Conservation (phyloP, 2,888 invertebrate genomes). For the Pristionchus mayeri region DNA sequence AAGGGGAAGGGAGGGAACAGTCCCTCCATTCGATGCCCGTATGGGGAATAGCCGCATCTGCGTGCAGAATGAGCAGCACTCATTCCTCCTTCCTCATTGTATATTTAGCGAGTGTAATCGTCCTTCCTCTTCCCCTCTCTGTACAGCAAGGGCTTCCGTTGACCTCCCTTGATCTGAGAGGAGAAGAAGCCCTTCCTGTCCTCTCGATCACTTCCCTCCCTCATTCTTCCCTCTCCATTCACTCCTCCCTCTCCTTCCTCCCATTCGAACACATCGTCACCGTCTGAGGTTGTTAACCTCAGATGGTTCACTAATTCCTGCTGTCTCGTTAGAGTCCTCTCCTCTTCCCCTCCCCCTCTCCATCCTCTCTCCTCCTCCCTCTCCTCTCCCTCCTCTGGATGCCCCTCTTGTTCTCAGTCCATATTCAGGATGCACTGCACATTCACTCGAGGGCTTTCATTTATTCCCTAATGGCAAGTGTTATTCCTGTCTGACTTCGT, state of each 20-base stretch:
- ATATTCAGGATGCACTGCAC: background rate
- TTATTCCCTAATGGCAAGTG: background rate
- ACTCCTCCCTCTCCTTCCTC: slow-evolving; percentile 1
- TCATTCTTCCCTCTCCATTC: slow-evolving; percentile 1
- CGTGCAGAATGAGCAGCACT: slow-evolving; percentile 21
- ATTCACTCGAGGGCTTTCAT: background rate
- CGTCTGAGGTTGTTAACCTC: no score
- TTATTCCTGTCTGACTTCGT: background rate
- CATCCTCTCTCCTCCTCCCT: no score
- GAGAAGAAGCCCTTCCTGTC: background rate
- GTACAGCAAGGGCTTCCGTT: background rate
- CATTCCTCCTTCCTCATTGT: slow-evolving; percentile 22
- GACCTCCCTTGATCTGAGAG: background rate
- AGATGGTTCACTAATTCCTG: background rate
- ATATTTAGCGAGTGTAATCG: background rate
- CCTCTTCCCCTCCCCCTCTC: background rate
- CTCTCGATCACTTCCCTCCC: background rate
- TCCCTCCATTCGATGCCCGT: background rate
- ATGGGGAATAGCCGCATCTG: background rate
- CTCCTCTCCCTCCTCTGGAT: no score
- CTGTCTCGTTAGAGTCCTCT: background rate
- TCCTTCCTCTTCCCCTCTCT: background rate
- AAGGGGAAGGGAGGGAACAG: background rate
- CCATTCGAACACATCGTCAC: background rate
- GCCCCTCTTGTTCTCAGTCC: background rate